Evolutionary conservation across 2,113 vertebrate genomes (phyloP), one percentile per base, ranked within the genome.

Genomic region (Eulemur macaco): DNA sequence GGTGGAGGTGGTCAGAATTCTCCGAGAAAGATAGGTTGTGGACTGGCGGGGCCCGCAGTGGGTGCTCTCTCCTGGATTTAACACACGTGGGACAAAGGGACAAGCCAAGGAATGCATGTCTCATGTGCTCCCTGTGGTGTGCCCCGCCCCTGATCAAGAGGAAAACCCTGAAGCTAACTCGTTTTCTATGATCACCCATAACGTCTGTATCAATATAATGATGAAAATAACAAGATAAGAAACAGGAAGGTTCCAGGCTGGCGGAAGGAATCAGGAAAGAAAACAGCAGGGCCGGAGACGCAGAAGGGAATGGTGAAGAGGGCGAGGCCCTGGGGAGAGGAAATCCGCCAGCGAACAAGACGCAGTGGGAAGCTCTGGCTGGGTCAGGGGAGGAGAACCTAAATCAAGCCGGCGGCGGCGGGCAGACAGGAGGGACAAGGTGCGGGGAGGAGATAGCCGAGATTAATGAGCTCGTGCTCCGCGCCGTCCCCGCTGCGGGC

Each of bases 371-470:
- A 80, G 15, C 68, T 86, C 6, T 1, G 63, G 91, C 58, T 0
- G 0, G 92, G 8, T 73, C 54, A 13, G 89, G 52, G 82, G 5
- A 60, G 52, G 15, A 8, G 23, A 88, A 96, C 94, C 84, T 95
- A 96, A 98, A 98, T 97, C 92, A 96, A 47, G 45, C n/a, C 4
- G 0, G 0, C 88, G 29, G 85, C 47, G 4, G 54, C 92, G 3
- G 6, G 71, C 31, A 39, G 87, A 21, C 0, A 45, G 96, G 27
- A 81, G 82, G 86, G 83, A 60, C 8, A 85, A 96, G 91, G 92
- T 93, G 92, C 45, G 0, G 1, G 77, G 88, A 71, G 87, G 47
- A 94, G 94, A 96, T 96, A 96, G 81, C 3, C 0, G 83, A 96
- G 96, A 93, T 96, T 63, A 34, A 91, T 82, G 87, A 95, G 54